Base-by-base conservation (phyloP, 2,888 invertebrate genomes). In the Dione vanillae region DNA sequence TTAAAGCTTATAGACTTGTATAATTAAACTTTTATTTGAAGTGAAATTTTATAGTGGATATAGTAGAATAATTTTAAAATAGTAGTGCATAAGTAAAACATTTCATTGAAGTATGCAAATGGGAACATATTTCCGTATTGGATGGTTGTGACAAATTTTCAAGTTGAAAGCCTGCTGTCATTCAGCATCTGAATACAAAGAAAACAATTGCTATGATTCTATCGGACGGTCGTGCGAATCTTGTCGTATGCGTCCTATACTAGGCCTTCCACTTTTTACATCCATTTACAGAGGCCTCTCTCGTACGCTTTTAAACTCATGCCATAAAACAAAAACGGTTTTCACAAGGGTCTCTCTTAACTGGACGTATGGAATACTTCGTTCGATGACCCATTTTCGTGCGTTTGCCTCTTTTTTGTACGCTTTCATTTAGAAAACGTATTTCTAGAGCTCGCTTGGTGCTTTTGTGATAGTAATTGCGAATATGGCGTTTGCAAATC, bases 311-410 rank as follows among this genome's bases (percentile, higher is more conserved):
- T 68, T 75, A 45, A 73, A 67, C 66, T 64, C 64, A 45, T n/a
- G 20, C 56, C 58, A 56, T 59, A 71, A 73, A 74, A 76, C 69
- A 72, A 67, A 74, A 75, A 43, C 62, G 73, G 67, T 76, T 78
- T 76, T 75, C 75, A 75, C 78, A 74, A 76, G 76, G 75, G 65
- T 72, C 73, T 73, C 45, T 47, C 75, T 82, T 74, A 62, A 75
- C 77, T 85, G 84, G 85, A 75, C 79, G 76, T 74, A 72, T 76
- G 77, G 77, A 77, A 79, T 80, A 82, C 83, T 82, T 82, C 82
- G 82, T 84, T 84, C 85, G 84, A 85, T 86, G 86, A 86, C 87
- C 87, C 80, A 86, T 86, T 88, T 88, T 85, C 82, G 81, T 82
- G 81, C 79, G 82, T 81, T 81, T 82, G 78, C 78, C 78, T 79